Evolutionary conservation across 1,140 invertebrate genomes (phyloP), one percentile per base, ranked within the genome.

Genomic region (Pissodes strobi): DNA sequence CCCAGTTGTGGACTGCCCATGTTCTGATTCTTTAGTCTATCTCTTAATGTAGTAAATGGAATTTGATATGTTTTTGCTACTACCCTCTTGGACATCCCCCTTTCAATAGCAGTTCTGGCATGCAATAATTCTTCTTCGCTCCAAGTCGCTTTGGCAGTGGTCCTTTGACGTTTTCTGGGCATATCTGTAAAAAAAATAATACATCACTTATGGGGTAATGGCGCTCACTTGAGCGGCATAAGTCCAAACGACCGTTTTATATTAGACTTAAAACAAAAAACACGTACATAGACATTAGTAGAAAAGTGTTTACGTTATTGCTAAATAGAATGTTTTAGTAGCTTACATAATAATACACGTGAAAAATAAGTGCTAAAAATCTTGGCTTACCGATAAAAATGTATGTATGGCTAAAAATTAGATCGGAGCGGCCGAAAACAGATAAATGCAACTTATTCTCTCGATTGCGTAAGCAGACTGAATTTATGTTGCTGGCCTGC

Each of bases 1-100:
- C 71, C 64, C 66, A 70, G 62, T 45, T 43, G 69, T 73, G 59
- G 64, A 51, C 43, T 70, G 69, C 21, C 27, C 39, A 53, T 45
- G 15, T 66, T 59, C 30, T 45, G 9, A 59, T 52, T 59, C 53
- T 66, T 64, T 43, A 58, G 34, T 52, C 43, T 41, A 57, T 57
- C 45, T 64, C 34, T 59, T 18, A 59, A 53, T 27, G 56, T 56
- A 38, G 22, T 56, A 39, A 66, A 66, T 56, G 49, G 34, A 8
- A 60, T 56, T 49, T 57, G 48, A 30, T 23, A 56, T 61, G 59
- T 23, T 59, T 39, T 61, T 56, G 30, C 49, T 0, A 41, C 57
- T 66, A 43, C 27, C 56, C 37, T 61, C 56, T 39, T 56, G 51
- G 58, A 61, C 18, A 56, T 13, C 10, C 18, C 51, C 27, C 25